Evolutionary conservation across 2,888 invertebrate genomes (phyloP), one percentile per base, ranked within the genome.

Genomic region (Micropterix aruncella): DNA sequence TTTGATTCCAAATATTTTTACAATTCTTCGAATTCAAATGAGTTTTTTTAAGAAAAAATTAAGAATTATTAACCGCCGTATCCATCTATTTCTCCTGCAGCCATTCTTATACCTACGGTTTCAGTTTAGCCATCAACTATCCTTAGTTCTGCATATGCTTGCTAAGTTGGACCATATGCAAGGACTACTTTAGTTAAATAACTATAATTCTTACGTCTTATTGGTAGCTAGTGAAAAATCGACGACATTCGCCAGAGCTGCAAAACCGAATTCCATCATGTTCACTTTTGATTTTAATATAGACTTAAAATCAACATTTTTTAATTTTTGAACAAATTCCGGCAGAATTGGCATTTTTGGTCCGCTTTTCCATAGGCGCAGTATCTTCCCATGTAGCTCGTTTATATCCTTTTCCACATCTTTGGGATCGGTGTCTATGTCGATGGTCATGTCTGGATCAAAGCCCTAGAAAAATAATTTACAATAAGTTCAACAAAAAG

Each of bases 171-270:
- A n/a, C n/a, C n/a, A n/a, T n/a, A n/a, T n/a, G n/a, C n/a, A n/a
- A n/a, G n/a, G n/a, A n/a, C n/a, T n/a, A n/a, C n/a, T n/a, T 40
- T 7, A 18, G 4, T 40, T 42, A 7, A 42, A n/a, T 42, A n/a
- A n/a, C n/a, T 5, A 43, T 37, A 3, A 46, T 7, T 41, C 53
- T 52, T 51, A 70, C 70, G 64, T 66, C 44, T 55, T 62, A 53
- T 70, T 68, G 42, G 68, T 54, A 49, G 65, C 67, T 48, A 70
- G 50, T 1, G 69, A 70, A 0, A 62, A 67, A 51, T 71, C 71
- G 1, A 68, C 61, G 3, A 59, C 42, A 49, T 71, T 70, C 19
- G 56, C 59, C 4, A 69, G 19, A 1, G 63, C 36, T 0, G 65
- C 65, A 53, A 71, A 70, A 0, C 60, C 54, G 3, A 65, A 53